These are phyloP conservation scores for Clepsis dumicolana DNA, from an alignment of 2,888 invertebrate genomes.

Conservation along the genomic window DNA sequence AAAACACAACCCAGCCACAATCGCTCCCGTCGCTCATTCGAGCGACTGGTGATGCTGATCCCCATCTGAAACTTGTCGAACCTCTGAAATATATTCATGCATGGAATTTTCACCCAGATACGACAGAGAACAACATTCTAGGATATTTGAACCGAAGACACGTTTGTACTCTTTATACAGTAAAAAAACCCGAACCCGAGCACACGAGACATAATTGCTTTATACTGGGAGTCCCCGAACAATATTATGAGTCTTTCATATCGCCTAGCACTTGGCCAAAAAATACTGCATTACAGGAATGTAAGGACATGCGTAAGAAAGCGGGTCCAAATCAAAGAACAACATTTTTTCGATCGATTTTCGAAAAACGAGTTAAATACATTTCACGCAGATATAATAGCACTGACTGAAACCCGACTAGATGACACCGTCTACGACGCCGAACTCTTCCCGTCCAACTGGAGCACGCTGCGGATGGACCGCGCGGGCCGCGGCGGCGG, in stretches of 20 bases:
- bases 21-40: not conserved
- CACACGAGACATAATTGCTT: not conserved
- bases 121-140: not conserved
- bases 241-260: not conserved
- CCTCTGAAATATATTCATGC: not conserved
- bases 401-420: conserved; percentile 21
- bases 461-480: conserved; percentile 6
- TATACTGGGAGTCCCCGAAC: not conserved
- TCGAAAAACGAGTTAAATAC: not conserved
- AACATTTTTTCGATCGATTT: conserved; percentile 4
- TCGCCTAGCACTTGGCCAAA: not conserved
- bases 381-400: conserved; percentile 2
- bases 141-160: not conserved
- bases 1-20: not conserved
- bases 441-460: conserved; percentile 9
- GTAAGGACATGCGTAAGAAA: conserved; percentile 5
- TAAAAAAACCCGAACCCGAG: not conserved
- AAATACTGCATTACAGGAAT: not conserved
- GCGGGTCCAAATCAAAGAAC: not conserved
- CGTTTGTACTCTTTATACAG: not conserved
- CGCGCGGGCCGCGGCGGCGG: conserved; percentile 17
- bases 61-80: not conserved
- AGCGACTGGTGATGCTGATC: not conserved
- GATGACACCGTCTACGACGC: conserved; percentile 16
- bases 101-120: conserved; percentile 1